A percentile compares a stretch with the other conserved stretches of the same genome.
phyloP scores from a whole-genome alignment of 2,797 vertebrate species.

The Coregonus ussuriensis region DNA sequence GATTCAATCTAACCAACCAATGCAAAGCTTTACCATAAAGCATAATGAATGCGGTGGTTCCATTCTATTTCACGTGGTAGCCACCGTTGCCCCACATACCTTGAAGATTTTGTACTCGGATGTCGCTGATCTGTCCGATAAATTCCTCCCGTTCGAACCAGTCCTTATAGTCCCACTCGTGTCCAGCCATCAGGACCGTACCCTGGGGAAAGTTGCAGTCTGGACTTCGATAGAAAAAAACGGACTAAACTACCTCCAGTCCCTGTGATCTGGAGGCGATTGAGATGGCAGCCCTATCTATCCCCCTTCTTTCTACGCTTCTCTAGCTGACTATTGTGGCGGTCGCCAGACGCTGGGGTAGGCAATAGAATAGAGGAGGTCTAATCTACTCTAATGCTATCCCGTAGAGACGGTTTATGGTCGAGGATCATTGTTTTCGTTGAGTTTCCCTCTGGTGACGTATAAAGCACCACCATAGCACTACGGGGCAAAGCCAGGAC shows the following conservation, averaged over 20 bases:
- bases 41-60: not conserved
- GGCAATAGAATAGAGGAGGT: constrained; percentile 8
- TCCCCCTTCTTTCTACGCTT: not conserved
- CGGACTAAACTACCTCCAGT: constrained; percentile 9
- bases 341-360: constrained; percentile 25
- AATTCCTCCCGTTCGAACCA: constrained; percentile 96
- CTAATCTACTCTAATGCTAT: constrained; percentile 21
- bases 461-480: constrained; percentile 25
- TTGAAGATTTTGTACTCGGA: constrained; percentile 96
- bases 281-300: constrained; percentile 8
- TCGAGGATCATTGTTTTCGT: constrained; percentile 37
- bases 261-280: constrained; percentile 16
- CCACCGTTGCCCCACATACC: constrained; percentile 72
- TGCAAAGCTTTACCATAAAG: not conserved
- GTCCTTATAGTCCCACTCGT: constrained; percentile 82
- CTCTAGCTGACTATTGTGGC: constrained; percentile 40
- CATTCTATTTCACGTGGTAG: not conserved
- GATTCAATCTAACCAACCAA: not conserved
- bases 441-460: constrained; percentile 49
- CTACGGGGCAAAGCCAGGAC: constrained; percentile 10
- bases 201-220: constrained; percentile 28
- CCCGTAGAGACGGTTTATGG: constrained; percentile 35
- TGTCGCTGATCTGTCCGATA: constrained; percentile 96
- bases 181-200: constrained; percentile 82
- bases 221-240: constrained; percentile 32